Evolutionary conservation across 2,797 vertebrate species (phyloP).

Genomic region (Apogon hyalosoma): DNA sequence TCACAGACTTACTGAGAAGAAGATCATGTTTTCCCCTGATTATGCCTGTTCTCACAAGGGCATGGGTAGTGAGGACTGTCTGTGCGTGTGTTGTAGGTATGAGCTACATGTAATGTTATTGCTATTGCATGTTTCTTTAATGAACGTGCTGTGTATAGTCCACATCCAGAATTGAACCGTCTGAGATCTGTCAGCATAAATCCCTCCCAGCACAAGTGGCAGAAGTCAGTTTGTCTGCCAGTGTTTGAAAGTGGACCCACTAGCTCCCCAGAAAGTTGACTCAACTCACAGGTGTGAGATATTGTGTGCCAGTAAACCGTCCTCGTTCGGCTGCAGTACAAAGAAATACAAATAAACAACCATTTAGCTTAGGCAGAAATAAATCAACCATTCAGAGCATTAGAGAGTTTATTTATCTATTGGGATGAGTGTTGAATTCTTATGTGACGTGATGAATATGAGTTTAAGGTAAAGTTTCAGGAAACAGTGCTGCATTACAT

Average conservation of each 20-base stretch:
- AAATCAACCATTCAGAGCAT: constrained; percentile 15
- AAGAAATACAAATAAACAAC: constrained; percentile 40
- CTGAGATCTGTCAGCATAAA: constrained; percentile 32
- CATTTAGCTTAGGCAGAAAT: constrained; percentile 3
- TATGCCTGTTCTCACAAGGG: constrained; percentile 9
- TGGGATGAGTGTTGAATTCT: constrained; percentile 1
- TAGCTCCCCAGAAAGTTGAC: constrained; percentile 77
- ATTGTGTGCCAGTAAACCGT: constrained; percentile 79
- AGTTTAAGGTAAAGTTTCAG: not conserved
- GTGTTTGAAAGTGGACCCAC: constrained; percentile 77
- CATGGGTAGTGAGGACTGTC: not conserved
- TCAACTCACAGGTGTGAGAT: constrained; percentile 80
- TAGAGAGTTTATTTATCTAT: not conserved
- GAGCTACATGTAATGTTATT: not conserved
- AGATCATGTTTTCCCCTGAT: constrained; percentile 42
- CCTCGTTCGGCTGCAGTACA: constrained; percentile 55
- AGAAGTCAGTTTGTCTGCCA: constrained; percentile 64
- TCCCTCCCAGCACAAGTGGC: constrained; percentile 48
- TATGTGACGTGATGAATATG: not conserved
- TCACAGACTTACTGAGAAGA: constrained; percentile 55
- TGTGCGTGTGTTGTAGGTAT: too few relatives aligned
- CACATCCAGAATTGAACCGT: constrained; percentile 20
- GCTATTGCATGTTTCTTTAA: constrained; percentile 1
- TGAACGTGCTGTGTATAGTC: constrained; percentile 18
- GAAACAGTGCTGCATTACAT: not conserved